A percentile compares a stretch with the other conserved stretches of the same genome.
Evolutionary conservation across 2,888 invertebrate species (phyloP).

Genomic region (Rugalucina vietnamica): DNA sequence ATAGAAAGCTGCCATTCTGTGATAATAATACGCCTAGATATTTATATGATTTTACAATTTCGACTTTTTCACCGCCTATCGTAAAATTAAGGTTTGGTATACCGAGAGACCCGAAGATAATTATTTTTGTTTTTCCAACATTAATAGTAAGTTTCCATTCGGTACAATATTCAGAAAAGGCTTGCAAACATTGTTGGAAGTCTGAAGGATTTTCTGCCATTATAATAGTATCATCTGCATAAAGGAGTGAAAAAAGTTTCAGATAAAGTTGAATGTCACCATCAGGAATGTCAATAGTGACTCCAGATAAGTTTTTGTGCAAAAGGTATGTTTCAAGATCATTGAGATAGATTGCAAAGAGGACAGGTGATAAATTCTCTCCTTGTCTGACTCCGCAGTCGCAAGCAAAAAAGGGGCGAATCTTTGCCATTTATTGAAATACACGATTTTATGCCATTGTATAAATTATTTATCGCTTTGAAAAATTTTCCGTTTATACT

Average conservation of each 20-base stretch:
- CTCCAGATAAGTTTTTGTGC: neutral
- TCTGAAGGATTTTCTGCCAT: neutral
- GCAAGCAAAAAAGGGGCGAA: neutral
- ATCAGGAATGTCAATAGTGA: neutral
- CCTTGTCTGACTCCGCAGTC: neutral
- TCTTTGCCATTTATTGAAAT: neutral
- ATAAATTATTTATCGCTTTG: neutral
- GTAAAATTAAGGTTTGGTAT: neutral
- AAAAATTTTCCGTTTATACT: neutral
- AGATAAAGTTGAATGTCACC: neutral
- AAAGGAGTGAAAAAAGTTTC: neutral
- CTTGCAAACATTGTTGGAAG: neutral
- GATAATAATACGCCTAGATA: neutral
- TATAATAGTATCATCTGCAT: neutral
- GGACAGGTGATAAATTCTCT: neutral
- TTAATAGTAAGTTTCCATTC: neutral
- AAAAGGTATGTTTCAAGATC: neutral
- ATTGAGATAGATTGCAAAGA: neutral
- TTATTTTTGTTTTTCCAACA: neutral
- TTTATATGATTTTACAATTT: neutral
- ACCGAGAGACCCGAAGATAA: neutral
- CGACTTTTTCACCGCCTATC: neutral
- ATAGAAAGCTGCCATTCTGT: neutral
- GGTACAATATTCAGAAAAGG: neutral
- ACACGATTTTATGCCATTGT: neutral